Evolutionary conservation across 2,888 invertebrate genomes (phyloP).

Genomic region (Rhyacophila evoluta): DNA sequence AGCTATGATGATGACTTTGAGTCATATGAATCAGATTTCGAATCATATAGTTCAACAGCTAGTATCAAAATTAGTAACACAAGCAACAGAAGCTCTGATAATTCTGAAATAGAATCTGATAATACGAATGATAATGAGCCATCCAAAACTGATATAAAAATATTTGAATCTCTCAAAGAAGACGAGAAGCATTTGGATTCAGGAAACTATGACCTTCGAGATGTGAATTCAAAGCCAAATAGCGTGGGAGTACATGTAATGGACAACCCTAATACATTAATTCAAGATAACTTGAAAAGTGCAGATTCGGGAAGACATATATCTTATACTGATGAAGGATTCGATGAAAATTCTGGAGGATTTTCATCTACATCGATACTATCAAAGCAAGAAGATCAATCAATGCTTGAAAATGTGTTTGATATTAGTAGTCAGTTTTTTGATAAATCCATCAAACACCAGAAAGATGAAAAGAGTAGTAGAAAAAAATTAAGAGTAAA

Average conservation of each 20-base stretch:
- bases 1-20: constrained; percentile 70
- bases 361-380: constrained; percentile 38
- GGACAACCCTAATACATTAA: not conserved
- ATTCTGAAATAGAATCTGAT: constrained; percentile 24
- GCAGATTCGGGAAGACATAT: constrained; percentile 33
- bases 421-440: not conserved
- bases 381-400: not conserved
- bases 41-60: constrained; percentile 59
- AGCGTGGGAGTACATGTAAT: constrained; percentile 12
- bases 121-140: not conserved
- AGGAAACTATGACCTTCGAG: constrained; percentile 49
- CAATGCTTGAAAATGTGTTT: not conserved
- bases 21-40: constrained; percentile 68
- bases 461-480: not conserved
- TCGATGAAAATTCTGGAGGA: constrained; percentile 52
- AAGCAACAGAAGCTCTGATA: not conserved
- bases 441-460: not conserved
- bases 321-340: constrained; percentile 52
- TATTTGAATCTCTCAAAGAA: constrained; percentile 35
- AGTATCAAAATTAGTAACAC: not conserved
- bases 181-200: constrained; percentile 21
- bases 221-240: constrained; percentile 28
- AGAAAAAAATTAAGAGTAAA: constrained; percentile 61
- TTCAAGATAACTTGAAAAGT: constrained; percentile 26
- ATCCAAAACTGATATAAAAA: constrained; percentile 30